A percentile compares a stretch with the other conserved stretches of the same genome.
These are phyloP conservation scores for Agrilus planipennis DNA, from an alignment of 1,140 invertebrate genomes.

Conservation along the genomic window DNA sequence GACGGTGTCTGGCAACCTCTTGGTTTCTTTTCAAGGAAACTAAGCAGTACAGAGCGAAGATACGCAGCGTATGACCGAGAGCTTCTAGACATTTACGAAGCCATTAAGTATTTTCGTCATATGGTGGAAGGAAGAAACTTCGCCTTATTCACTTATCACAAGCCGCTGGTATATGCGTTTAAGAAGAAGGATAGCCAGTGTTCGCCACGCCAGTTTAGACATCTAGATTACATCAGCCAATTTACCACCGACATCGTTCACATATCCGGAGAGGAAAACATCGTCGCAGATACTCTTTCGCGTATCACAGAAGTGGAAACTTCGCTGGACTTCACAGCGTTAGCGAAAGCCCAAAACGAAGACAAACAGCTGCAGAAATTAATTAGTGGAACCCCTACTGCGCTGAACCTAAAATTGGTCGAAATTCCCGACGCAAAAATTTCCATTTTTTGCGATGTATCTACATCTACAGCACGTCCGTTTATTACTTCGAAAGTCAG, in stretches of 20 bases:
- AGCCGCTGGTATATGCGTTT: slow-evolving; percentile 29
- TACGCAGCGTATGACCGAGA: slow-evolving; percentile 36
- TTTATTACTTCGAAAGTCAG: too few relatives aligned
- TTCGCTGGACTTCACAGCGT: slow-evolving; percentile 21
- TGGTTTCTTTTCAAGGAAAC: slow-evolving; percentile 18
- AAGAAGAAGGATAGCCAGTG: slow-evolving; percentile 18
- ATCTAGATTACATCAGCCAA: slow-evolving; percentile 26
- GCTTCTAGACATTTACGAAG: slow-evolving; percentile 34
- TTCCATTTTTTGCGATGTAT: background rate
- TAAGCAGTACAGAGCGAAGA: slow-evolving; percentile 24
- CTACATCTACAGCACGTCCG: too few relatives aligned
- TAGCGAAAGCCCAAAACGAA: slow-evolving; percentile 9
- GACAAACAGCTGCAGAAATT: slow-evolving; percentile 10
- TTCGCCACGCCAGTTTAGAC: slow-evolving; percentile 21
- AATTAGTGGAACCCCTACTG: too few relatives aligned
- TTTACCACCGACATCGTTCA: slow-evolving; percentile 31
- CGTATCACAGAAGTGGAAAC: slow-evolving; percentile 13
- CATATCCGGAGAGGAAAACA: slow-evolving; percentile 24
- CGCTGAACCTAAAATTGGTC: slow-evolving; percentile 4
- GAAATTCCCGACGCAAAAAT: slow-evolving; percentile 1
- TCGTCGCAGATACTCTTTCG: slow-evolving; percentile 25
- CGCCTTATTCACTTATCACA: slow-evolving; percentile 32
- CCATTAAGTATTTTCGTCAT: slow-evolving; percentile 24
- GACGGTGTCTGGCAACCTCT: slow-evolving; percentile 7
- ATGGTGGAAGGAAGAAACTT: slow-evolving; percentile 26